Conservation (phyloP, 2,888 invertebrate species). For the Ischnura elegans region DNA sequence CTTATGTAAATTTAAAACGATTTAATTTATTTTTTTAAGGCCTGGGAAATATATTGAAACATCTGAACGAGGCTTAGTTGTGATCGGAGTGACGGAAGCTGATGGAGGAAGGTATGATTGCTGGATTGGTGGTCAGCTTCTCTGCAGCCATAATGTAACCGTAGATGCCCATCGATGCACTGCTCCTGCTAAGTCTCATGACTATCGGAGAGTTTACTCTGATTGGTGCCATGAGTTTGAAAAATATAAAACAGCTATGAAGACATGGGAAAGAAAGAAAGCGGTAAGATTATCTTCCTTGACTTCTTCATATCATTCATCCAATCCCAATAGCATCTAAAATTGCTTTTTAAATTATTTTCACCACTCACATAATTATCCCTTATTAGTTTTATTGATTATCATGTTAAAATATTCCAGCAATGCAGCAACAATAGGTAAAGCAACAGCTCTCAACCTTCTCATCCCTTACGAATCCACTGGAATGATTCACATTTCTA, state of each 20-base stretch:
- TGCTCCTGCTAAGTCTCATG: slow-evolving; percentile 93
- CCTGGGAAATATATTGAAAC: slow-evolving; percentile 96
- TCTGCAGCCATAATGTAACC: slow-evolving; percentile 95
- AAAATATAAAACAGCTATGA: slow-evolving; percentile 97
- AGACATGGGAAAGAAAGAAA: slow-evolving; percentile 96
- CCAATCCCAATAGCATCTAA: no score
- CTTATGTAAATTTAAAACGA: no score
- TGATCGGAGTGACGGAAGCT: slow-evolving; percentile 92
- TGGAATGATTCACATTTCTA: slow-evolving; percentile 54
- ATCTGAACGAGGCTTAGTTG: slow-evolving; percentile 93
- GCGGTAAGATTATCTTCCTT: slow-evolving; percentile 83
- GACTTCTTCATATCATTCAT: neutral
- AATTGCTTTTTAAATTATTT: no score
- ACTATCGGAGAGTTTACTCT: slow-evolving; percentile 96
- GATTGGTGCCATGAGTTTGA: slow-evolving; percentile 99
- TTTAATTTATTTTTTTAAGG: slow-evolving; percentile 77
- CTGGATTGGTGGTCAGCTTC: slow-evolving; percentile 91
- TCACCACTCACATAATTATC: neutral
- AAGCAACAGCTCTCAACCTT: slow-evolving; percentile 53
- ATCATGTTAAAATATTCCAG: neutral
- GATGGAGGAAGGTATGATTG: slow-evolving; percentile 95
- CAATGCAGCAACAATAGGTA: slow-evolving; percentile 61
- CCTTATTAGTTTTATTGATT: neutral
- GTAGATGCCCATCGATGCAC: slow-evolving; percentile 97
- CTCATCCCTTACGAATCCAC: slow-evolving; percentile 52